Conservation (phyloP, 1,140 invertebrate species). For the Ylistrum balloti region DNA sequence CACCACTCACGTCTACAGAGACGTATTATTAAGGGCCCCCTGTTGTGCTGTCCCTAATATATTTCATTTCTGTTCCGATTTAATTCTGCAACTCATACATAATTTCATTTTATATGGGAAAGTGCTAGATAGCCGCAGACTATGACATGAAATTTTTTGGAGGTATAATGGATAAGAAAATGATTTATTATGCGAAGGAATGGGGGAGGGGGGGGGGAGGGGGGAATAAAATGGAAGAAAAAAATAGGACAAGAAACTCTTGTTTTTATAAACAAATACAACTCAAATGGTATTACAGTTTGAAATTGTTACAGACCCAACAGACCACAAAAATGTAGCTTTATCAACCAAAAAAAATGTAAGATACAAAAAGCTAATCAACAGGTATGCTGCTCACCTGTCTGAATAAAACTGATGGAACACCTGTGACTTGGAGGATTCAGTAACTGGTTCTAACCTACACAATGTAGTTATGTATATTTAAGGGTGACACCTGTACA, state of each 20-base stretch:
- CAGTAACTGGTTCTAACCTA: background rate
- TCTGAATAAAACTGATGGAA: background rate
- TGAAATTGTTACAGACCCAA: slow-evolving; percentile 2
- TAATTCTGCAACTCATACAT: background rate
- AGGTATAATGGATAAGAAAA: background rate
- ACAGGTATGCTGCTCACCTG: slow-evolving; percentile 11
- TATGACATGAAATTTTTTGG: background rate
- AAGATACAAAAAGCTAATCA: slow-evolving; percentile 6
- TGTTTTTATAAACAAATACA: background rate
- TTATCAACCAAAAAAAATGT: background rate
- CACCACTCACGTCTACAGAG: background rate
- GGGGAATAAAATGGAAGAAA: too few relatives aligned
- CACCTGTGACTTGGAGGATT: background rate
- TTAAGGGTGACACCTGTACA: background rate
- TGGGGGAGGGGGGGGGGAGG: too few relatives aligned
- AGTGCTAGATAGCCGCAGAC: background rate
- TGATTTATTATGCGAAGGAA: too few relatives aligned
- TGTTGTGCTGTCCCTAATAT: background rate
- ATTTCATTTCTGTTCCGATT: background rate
- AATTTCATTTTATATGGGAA: too few relatives aligned
- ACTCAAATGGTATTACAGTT: background rate
- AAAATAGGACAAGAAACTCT: background rate
- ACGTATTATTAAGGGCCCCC: background rate
- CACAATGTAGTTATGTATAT: background rate
- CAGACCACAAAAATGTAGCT: background rate